A percentile compares a stretch with the other conserved stretches of the same genome.
Evolutionary conservation across 2,797 vertebrate genomes (phyloP).

Genomic region (Brachyrhaphis roseni): DNA sequence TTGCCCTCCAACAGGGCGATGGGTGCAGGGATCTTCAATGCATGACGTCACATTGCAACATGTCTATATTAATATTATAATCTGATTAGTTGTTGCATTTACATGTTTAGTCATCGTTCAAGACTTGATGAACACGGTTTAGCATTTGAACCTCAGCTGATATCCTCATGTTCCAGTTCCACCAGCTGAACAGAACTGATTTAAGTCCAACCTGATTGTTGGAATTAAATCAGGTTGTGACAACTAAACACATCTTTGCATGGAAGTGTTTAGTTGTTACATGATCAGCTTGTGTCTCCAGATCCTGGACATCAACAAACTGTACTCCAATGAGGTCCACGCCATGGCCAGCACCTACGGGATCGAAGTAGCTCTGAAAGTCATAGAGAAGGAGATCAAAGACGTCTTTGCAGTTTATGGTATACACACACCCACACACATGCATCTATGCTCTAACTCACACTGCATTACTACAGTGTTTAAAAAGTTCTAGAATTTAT

Average conservation of each 20-base stretch:
- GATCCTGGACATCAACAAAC: slow-evolving; percentile 88
- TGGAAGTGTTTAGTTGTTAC: not conserved
- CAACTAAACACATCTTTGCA: not conserved
- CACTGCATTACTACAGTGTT: not conserved
- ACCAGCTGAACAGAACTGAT: not conserved
- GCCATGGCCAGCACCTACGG: slow-evolving; percentile 92
- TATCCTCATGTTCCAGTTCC: not conserved
- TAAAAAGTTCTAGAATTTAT: not conserved
- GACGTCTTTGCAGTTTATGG: slow-evolving; percentile 98
- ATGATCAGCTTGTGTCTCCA: slow-evolving; percentile 53
- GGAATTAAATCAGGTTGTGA: too few species aligned
- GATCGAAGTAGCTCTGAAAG: slow-evolving; percentile 92
- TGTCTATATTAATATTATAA: not conserved
- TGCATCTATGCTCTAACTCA: not conserved
- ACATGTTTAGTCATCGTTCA: not conserved
- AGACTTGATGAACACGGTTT: not conserved
- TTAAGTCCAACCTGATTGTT: not conserved
- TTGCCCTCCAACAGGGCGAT: too few species aligned
- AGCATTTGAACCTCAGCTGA: not conserved
- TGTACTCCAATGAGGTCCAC: slow-evolving; percentile 95
- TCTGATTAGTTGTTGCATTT: not conserved
- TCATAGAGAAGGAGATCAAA: slow-evolving; percentile 97
- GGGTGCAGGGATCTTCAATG: too few species aligned
- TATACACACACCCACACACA: slow-evolving; percentile 56
- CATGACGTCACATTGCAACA: too few species aligned